phyloP scores from a whole-genome alignment of 2,797 vertebrate genomes.

The Peromyscus nudipes region DNA sequence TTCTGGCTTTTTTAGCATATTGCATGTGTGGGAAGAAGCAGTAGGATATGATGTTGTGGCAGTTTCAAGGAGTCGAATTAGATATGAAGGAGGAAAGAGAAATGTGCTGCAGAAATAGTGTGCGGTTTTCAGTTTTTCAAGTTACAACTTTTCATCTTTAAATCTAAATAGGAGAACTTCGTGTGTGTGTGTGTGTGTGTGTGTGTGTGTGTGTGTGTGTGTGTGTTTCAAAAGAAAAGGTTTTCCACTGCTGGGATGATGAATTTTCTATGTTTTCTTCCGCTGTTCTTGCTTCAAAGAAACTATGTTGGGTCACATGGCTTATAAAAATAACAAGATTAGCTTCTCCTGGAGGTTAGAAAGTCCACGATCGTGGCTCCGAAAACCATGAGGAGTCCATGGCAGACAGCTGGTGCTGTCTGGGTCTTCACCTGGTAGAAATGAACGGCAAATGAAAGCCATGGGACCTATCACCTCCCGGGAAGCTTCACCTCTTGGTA shows the following conservation, averaged over 20 bases:
- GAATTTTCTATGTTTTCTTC: background rate
- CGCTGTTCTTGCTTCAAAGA: background rate
- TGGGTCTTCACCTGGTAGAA: background rate
- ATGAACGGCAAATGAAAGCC: background rate
- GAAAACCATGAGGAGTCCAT: background rate
- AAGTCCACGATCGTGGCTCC: background rate
- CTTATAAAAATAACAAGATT: background rate
- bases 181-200: background rate
- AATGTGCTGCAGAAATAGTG: conserved; percentile 9
- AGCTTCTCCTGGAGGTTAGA: background rate
- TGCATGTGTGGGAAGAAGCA: background rate
- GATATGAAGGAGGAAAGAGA: background rate
- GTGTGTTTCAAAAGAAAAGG: background rate
- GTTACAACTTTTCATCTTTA: background rate
- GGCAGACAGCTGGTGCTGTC: background rate
- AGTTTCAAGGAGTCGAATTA: conserved; percentile 41
- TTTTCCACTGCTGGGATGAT: background rate
- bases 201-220: background rate
- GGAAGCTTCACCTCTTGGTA: background rate
- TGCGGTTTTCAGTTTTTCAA: conserved; percentile 19
- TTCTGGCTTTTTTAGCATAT: background rate
- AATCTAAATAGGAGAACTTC: background rate
- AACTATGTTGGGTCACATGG: background rate
- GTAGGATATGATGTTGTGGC: background rate
- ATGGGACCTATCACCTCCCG: background rate